phyloP scores from a whole-genome alignment of 2,888 invertebrate genomes.

The Lathronympha strigana region DNA sequence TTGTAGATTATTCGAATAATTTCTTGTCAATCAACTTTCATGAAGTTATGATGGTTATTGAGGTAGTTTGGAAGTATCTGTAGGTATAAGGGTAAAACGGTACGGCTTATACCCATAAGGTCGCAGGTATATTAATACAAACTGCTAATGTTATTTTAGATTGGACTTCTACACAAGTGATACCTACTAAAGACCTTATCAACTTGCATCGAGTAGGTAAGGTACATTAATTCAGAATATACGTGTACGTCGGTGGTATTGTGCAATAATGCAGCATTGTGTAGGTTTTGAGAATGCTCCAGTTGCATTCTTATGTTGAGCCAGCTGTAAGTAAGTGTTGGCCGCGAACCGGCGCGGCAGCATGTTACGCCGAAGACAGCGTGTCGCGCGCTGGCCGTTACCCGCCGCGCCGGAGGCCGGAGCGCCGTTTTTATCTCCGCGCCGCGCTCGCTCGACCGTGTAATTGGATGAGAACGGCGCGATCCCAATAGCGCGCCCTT shows the following conservation, averaged over 20 bases:
- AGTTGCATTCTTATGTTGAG: neutral
- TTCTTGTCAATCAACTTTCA: no score
- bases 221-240: no score
- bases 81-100: no score
- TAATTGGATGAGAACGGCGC: slow-evolving; percentile 84
- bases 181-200: no score
- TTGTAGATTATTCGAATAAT: no score
- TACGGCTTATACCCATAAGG: no score
- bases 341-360: slow-evolving; percentile 56
- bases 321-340: neutral
- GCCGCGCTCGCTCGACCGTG: slow-evolving; percentile 83
- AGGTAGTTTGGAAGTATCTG: no score
- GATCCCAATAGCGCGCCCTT: slow-evolving; percentile 84
- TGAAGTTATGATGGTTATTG: no score
- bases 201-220: no score
- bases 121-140: no score
- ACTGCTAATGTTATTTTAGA: no score
- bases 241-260: neutral
- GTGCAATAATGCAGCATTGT: neutral
- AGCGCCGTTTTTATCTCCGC: slow-evolving; percentile 79
- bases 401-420: slow-evolving; percentile 74
- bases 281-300: neutral
- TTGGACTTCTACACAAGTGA: no score
- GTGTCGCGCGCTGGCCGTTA: slow-evolving; percentile 75
- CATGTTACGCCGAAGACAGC: slow-evolving; percentile 58